phyloP scores from a whole-genome alignment of 2,113 vertebrate species.

The Seriola dumerili region DNA sequence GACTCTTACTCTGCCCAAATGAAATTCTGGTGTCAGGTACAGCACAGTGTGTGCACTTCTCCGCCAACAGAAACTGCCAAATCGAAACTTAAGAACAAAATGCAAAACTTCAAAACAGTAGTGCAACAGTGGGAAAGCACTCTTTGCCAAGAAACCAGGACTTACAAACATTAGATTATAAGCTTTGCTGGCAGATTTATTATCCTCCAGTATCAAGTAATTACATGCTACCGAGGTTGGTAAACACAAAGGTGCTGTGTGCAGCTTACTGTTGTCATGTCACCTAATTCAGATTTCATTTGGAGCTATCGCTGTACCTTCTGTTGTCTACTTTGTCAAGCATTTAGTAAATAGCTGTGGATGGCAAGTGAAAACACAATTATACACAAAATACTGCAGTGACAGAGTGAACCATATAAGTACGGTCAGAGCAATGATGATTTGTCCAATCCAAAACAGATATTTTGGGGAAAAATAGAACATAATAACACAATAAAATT shows the following conservation, averaged over 20 bases:
- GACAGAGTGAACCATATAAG: not conserved
- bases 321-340: not conserved
- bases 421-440: not conserved
- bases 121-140: conserved; percentile 34
- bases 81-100: conserved; percentile 38
- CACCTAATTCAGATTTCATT: conserved; percentile 47
- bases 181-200: conserved; percentile 43
- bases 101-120: conserved; percentile 43
- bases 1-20: conserved; percentile 26
- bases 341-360: conserved; percentile 14
- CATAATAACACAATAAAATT: not conserved
- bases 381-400: conserved; percentile 20
- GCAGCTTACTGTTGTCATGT: conserved; percentile 38
- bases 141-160: conserved; percentile 1
- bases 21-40: conserved; percentile 46
- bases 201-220: conserved; percentile 48
- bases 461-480: not conserved
- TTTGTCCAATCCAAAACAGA: conserved; percentile 19
- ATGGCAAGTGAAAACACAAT: conserved; percentile 38
- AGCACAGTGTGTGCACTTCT: conserved; percentile 24
- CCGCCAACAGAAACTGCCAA: conserved; percentile 40
- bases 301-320: conserved; percentile 7
- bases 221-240: conserved; percentile 31
- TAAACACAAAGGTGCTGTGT: conserved; percentile 42
- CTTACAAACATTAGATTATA: conserved; percentile 22